These are phyloP conservation scores for Xestobium rufovillosum DNA, from an alignment of 2,888 invertebrate species.

Conservation along the genomic window DNA sequence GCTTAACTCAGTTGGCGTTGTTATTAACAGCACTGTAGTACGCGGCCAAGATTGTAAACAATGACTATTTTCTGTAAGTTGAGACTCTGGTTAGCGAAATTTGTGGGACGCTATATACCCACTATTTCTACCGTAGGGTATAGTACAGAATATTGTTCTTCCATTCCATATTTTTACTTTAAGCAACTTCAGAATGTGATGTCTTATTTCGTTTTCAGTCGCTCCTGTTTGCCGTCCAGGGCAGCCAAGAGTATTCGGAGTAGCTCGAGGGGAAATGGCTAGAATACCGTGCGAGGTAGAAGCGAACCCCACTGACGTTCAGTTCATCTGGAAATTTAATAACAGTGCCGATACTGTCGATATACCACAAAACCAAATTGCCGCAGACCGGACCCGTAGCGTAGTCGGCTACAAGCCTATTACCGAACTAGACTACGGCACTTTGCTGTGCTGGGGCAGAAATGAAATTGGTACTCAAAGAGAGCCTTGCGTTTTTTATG, in stretches of 20 bases:
- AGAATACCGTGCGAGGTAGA: slow-evolving; percentile 66
- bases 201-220: slow-evolving; percentile 54
- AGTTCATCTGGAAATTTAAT: slow-evolving; percentile 71
- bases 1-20: too few species aligned
- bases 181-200: too few species aligned
- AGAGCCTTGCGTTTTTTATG: slow-evolving; percentile 65
- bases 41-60: too few species aligned
- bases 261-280: slow-evolving; percentile 63
- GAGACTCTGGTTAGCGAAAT: too few species aligned
- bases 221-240: slow-evolving; percentile 64
- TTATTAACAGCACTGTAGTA: too few species aligned
- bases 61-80: too few species aligned
- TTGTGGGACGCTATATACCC: too few species aligned
- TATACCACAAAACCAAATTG: slow-evolving; percentile 55
- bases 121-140: not conserved
- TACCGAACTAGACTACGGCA: slow-evolving; percentile 67
- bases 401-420: slow-evolving; percentile 63
- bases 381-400: slow-evolving; percentile 56
- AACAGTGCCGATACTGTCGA: slow-evolving; percentile 63
- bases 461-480: slow-evolving; percentile 66
- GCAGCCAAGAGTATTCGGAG: slow-evolving; percentile 62
- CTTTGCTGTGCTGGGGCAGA: slow-evolving; percentile 64
- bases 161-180: too few species aligned
- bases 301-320: slow-evolving; percentile 62
- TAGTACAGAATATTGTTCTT: not conserved